Evolutionary conservation across 2,888 invertebrate species (phyloP).

Genomic region (Balanococcus diminutus): DNA sequence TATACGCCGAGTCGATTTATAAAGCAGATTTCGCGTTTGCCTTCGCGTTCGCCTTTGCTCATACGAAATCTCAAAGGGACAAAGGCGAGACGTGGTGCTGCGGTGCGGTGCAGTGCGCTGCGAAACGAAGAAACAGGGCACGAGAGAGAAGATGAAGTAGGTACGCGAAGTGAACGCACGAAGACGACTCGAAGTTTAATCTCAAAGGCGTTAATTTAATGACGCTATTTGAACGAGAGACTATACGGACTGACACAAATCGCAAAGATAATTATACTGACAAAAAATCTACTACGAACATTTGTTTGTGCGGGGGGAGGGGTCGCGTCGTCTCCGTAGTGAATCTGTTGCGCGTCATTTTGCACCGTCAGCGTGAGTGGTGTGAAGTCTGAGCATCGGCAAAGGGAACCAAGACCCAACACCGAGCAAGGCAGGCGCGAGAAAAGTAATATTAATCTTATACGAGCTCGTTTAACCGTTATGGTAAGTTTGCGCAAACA

Average conservation of each 20-base stretch:
- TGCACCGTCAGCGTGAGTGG: background rate
- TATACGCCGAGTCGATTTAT: background rate
- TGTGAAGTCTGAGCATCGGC: background rate
- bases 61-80: background rate
- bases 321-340: background rate
- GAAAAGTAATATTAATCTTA: constrained; percentile 1
- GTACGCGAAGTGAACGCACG: background rate
- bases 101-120: too few species aligned
- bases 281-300: background rate
- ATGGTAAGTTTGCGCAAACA: background rate
- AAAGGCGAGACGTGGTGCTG: too few species aligned
- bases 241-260: background rate
- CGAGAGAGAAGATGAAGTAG: too few species aligned
- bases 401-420: background rate
- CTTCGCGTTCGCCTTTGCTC: background rate
- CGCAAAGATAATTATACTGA: background rate
- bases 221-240: background rate
- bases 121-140: too few species aligned
- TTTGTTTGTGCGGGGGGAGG: background rate
- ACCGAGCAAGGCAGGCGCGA: background rate
- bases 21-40: background rate
- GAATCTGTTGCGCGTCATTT: constrained; percentile 11
- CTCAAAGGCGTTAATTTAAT: background rate
- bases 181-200: background rate
- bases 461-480: background rate